phyloP scores from a whole-genome alignment of 1,140 invertebrate genomes.

The Cepaea nemoralis region DNA sequence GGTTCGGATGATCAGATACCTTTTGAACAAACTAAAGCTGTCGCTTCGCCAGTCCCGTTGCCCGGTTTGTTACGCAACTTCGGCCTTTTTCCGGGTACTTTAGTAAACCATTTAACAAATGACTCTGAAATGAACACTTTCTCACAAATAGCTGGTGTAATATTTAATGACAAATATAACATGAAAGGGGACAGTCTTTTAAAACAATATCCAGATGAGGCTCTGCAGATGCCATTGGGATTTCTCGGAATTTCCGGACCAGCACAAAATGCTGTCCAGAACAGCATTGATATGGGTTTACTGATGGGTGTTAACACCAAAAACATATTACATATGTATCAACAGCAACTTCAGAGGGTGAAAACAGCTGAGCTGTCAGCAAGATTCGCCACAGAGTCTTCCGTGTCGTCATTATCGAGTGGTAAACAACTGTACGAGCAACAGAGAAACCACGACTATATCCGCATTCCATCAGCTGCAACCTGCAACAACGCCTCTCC shows the following conservation, averaged over 20 bases:
- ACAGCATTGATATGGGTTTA: conserved; percentile 27
- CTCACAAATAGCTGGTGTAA: neutral
- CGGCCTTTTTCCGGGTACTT: neutral
- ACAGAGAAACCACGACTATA: neutral
- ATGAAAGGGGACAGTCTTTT: conserved; percentile 76
- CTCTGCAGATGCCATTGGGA: conserved; percentile 75
- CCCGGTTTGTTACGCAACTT: neutral
- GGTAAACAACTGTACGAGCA: neutral
- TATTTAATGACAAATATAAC: conserved; percentile 20
- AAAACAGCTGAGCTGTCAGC: conserved; percentile 21
- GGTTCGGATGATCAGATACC: neutral
- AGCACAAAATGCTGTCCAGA: conserved; percentile 8
- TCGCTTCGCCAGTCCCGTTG: neutral
- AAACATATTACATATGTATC: conserved; percentile 53
- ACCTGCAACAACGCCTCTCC: neutral
- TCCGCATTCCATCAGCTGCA: neutral
- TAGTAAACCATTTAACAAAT: neutral
- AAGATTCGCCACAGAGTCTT: conserved; percentile 13
- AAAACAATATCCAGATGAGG: conserved; percentile 81
- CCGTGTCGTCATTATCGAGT: neutral
- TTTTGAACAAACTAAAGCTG: neutral
- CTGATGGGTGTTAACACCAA: conserved; percentile 41
- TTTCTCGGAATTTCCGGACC: conserved; percentile 50
- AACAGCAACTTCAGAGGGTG: conserved; percentile 44
- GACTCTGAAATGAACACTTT: conserved; percentile 5